phyloP scores from a whole-genome alignment of 2,797 vertebrate species.

The Danionella dracula region DNA sequence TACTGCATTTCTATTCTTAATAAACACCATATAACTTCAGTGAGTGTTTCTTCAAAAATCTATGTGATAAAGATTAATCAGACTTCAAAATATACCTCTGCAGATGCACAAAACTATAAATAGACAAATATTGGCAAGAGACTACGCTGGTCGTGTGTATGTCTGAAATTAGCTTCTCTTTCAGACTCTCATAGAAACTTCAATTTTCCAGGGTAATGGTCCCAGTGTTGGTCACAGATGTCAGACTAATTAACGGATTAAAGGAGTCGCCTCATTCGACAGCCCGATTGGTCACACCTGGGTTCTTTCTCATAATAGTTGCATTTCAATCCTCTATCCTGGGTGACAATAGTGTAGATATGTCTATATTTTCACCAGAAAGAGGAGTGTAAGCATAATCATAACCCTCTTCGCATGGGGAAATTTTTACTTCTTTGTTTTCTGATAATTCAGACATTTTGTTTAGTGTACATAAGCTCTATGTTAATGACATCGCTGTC shows the following conservation, averaged over 20 bases:
- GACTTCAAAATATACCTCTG: not conserved
- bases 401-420: too few relatives aligned
- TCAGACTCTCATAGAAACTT: not conserved
- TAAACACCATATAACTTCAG: too few relatives aligned
- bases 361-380: slow-evolving; percentile 18
- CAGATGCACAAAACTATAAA: not conserved
- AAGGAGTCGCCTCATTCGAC: slow-evolving; percentile 11
- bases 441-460: not conserved
- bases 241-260: slow-evolving; percentile 44
- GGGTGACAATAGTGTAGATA: slow-evolving; percentile 1
- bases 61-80: not conserved
- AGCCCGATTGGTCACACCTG: slow-evolving; percentile 36
- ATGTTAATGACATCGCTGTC: not conserved
- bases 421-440: not conserved
- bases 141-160: not conserved
- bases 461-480: not conserved
- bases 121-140: not conserved
- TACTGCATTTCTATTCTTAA: too few relatives aligned
- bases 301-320: slow-evolving; percentile 12
- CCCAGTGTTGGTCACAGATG: slow-evolving; percentile 28
- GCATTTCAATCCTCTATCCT: not conserved
- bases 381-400: too few relatives aligned
- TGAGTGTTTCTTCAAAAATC: too few relatives aligned
- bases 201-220: slow-evolving; percentile 9
- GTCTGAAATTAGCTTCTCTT: not conserved